Base-by-base conservation (phyloP, 2,797 vertebrate species). In the Hyperoplus lanceolatus region DNA sequence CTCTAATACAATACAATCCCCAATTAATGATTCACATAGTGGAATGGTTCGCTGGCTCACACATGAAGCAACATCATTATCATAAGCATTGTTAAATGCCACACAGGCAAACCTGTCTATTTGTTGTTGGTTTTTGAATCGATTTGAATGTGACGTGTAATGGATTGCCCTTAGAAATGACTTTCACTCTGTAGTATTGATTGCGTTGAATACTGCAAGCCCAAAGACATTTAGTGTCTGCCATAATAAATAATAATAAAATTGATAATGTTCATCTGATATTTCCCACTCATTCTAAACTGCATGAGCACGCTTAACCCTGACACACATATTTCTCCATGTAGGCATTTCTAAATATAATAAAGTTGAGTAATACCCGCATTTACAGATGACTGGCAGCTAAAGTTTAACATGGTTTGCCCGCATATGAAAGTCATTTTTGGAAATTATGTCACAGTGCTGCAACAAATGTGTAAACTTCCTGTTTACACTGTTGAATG, bases 1-100 rank as follows among this genome's bases (percentile, higher is more conserved):
- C 92, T 83, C 68, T 45, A 77, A 85, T 77, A 80, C 29, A 62
- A 58, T 29, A 29, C 29, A 29, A 29, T 29, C 15, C 48, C 42
- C 5, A n/a, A 16, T 62, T 49, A 29, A 29, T 29, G 29, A 29
- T 75, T 68, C 45, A 49, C 70, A 38, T 54, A 62, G 41, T 38
- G 45, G 51, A 73, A 59, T 61, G 38, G 4, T 81, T 77, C 21
- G 29, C 61, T 76, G 41, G 6, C 53, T 69, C 59, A 9, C 13
- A 11, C 63, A 41, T 72, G 38, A 38, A 73, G 10, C 4, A 41
- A 8, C 48, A 6, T 36, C 53, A 18, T 3, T 43, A 9, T 55
- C 46, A 14, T 41, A 10, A 59, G 18, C 14, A 9, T 2, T 3
- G 15, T 63, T 16, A 38, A 43, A 29, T 5, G 4, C 49, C 42